Evolutionary conservation across 2,888 invertebrate species (phyloP).

Genomic region (Phytoseiulus persimilis): DNA sequence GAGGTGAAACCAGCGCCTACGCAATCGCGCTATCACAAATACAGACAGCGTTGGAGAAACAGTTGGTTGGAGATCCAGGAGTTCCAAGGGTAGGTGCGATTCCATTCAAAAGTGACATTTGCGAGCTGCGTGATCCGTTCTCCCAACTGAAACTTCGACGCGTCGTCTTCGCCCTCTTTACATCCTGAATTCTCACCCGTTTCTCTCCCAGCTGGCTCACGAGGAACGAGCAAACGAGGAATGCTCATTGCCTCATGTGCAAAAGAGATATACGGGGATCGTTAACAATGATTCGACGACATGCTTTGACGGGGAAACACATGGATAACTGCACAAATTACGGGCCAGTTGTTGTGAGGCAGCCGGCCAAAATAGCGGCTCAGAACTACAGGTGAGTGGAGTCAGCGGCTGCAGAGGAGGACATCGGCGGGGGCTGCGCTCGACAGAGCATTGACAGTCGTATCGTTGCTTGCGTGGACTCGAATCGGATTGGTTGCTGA

Average conservation of each 20-base stretch:
- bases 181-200: background rate
- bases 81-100: constrained; percentile 15
- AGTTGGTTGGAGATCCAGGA: constrained; percentile 34
- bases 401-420: background rate
- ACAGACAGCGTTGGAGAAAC: constrained; percentile 28
- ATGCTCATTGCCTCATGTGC: constrained; percentile 13
- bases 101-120: background rate
- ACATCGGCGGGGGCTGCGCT: background rate
- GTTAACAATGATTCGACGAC: constrained; percentile 9
- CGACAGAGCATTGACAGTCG: background rate
- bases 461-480: too few relatives aligned
- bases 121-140: background rate
- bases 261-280: constrained; percentile 20
- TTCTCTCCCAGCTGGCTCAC: background rate
- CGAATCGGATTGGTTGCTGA: too few relatives aligned
- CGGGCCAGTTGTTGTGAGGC: background rate
- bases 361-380: background rate
- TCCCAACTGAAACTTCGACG: background rate
- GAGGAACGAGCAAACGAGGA: constrained; percentile 9
- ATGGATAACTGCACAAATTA: constrained; percentile 19
- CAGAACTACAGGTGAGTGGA: background rate
- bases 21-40: constrained; percentile 18
- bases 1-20: background rate
- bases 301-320: constrained; percentile 21
- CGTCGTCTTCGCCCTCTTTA: background rate